Evolutionary conservation across 2,797 vertebrate species (phyloP), one percentile per base, ranked within the genome.

Genomic region (Catostomus latipinnis): DNA sequence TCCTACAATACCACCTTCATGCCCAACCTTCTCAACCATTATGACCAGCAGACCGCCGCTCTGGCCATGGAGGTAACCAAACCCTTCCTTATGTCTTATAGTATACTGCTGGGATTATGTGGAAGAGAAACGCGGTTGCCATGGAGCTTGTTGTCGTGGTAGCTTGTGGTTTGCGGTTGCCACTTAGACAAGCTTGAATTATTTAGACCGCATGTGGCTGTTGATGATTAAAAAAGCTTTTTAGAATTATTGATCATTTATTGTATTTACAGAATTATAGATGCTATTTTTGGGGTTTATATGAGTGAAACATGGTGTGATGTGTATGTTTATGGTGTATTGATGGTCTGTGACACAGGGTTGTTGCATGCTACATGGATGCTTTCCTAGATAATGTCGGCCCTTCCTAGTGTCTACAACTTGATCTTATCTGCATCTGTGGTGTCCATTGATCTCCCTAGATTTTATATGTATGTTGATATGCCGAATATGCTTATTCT

Each of bases 11-110:
- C 90, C 90, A 99, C 97, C 87, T 99, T 99, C 79, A 99, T 99
- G 98, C 98, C 98, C 90, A 99, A 99, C 90, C 94, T 98, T 76
- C 94, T 99, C 77, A 98, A 98, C 84, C 98, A 99, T 91, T 99
- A 99, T 0, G 97, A 99, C 92, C 98, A 99, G 89, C 97, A 98
- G 85, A 98, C 97, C 0, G 98, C 98, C 22, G 97, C 97, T 7
- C 90, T 98, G 22, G 97, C 98, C 61, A 99, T 98, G 97, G 97
- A 99, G 96, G 97, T 99, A 96, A 69, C 16, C 48, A 13, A 14
- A 8, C 34, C 8, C 73, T 80, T 58, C 45, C 52, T 5, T 53
- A 67, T 50, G 22, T n/a, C 58, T 53, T 53, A 6, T 34, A 34
- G 34, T 34, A 34, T 63, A 14, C 14, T 70, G 58, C 61, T 58